These are phyloP conservation scores for Urocolius indicus DNA, from an alignment of 2,113 vertebrate genomes.

Conservation along the genomic window DNA sequence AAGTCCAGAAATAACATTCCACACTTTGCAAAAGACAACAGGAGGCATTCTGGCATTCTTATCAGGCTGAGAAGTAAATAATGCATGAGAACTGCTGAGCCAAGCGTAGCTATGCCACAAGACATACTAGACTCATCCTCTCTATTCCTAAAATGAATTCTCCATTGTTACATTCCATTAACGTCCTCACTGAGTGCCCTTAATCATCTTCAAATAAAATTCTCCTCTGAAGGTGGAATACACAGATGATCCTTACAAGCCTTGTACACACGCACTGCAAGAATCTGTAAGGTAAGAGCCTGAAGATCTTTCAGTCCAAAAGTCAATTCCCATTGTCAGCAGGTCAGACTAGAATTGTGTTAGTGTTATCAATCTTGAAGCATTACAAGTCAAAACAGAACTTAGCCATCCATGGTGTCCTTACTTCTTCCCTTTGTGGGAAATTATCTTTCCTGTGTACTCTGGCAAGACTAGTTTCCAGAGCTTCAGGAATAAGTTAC, in stretches of 20 bases:
- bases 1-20: neutral
- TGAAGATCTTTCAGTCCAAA: neutral
- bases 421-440: neutral
- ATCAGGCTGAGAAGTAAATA: slow-evolving; percentile 5
- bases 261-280: neutral
- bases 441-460: neutral
- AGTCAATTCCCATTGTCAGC: neutral
- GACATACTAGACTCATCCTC: neutral
- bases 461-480: neutral
- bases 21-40: neutral
- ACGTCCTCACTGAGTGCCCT: neutral
- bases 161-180: neutral
- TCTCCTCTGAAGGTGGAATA: neutral
- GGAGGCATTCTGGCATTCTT: neutral
- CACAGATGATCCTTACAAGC: neutral
- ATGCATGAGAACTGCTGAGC: neutral
- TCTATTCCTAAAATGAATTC: neutral
- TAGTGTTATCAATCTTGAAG: neutral
- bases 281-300: neutral
- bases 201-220: neutral
- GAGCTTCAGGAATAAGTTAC: neutral
- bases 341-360: neutral
- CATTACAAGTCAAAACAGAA: neutral
- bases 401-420: neutral
- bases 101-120: neutral